Evolutionary conservation across 2,113 vertebrate species (phyloP), one percentile per base, ranked within the genome.

Genomic region (Triplophysa rosa): DNA sequence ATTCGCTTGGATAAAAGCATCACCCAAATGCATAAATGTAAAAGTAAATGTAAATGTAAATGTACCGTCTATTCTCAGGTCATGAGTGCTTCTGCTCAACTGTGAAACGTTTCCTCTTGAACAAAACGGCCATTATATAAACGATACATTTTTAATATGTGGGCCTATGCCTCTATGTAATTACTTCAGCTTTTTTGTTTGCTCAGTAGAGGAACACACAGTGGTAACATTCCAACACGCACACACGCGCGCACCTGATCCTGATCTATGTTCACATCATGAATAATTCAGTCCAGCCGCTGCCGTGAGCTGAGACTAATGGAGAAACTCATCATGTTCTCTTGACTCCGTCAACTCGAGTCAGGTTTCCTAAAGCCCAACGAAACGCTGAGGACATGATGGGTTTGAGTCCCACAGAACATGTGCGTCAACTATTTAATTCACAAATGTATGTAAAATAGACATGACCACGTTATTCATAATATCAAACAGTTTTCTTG

Each of bases 231-330:
- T 87, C 79, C 67, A 86, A 29, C 29, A 29, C 2, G 26, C 26
- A 29, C 84, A 79, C 85, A 26, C 29, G 33, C 6, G 1, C 33
- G 1, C 33, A 73, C 42, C 42, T 8, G 68, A 82, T 17, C 29
- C 5, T 4, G 12, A 61, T 33, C n/a, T 67, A 42, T 83, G 75
- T 84, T 84, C 81, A 83, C 54, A 52, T 82, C 77, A 70, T 92
- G 67, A 89, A 91, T 92, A 87, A 92, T 90, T 92, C 84, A 92
- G 84, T 77, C 12, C 26, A 13, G 84, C 72, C 79, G 84, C 88
- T 79, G 86, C 83, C 70, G 79, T 67, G 84, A 83, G 75, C 80
- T 45, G 54, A 49, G 78, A 80, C 81, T n/a, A 77, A 83, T 78
- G 70, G 54, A 40, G 83, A 88, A 88, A 89, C 85, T 67, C 72